Evolutionary conservation across 2,888 invertebrate species (phyloP), one percentile per base, ranked within the genome.

Genomic region (Achlya flavicornis): DNA sequence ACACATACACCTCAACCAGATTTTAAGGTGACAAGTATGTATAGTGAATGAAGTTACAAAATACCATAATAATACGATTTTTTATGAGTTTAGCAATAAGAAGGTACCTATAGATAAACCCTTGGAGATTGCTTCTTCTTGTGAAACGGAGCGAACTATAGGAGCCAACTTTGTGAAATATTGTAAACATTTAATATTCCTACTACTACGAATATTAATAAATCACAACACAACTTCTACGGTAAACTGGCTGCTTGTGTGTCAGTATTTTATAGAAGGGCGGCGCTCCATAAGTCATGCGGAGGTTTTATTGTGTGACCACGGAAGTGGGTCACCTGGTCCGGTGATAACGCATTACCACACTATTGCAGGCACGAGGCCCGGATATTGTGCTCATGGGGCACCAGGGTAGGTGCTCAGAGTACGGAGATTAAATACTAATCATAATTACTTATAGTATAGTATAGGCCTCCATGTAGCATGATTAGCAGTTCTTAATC

Each of bases 211-310:
- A n/a, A 7, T 35, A 6, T 35, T 35, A 6, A 6, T 4, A 53
- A n/a, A 53, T 53, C 16, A 16, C 0, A 16, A 6, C 11, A 33
- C 3, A n/a, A 63, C 12, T 12, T 3, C 12, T 62, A 63, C 61
- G 57, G 11, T 0, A 61, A 8, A 41, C 48, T 58, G 3, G 10
- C 35, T 16, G 3, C 0, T 62, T 35, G 68, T 74, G 63, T 67
- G 76, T 72, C 35, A 10, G 19, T 43, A 3, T 16, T 38, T 43
- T 41, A 41, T 60, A 19, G 35, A 38, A 60, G 60, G 60, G 12
- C 16, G 58, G 3, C 26, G 53, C 60, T 61, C 64, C 66, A 76
- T 75, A 75, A 74, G 67, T 75, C 77, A 70, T 72, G 41, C 63
- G 58, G 33, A 41, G 35, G 60, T 63, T 70, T 63, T 76, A 74